Conservation (phyloP, 2,888 invertebrate genomes). For the Macaria notata region DNA sequence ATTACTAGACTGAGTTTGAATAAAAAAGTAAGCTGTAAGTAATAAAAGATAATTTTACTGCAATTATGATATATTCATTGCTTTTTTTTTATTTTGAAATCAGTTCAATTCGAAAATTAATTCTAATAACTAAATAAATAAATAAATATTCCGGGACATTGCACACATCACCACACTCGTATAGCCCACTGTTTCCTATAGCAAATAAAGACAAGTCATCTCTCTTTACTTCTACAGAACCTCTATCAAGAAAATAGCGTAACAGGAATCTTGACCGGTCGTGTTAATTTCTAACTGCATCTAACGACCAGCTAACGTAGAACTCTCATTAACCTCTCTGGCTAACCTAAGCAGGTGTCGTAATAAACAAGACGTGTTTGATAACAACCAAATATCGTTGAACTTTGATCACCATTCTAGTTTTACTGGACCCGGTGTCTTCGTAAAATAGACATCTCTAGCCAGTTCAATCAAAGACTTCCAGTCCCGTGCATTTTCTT, state of each 20-base stretch:
- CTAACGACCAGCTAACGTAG: slow-evolving; percentile 7
- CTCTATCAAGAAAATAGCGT: slow-evolving; percentile 4
- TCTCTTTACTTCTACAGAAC: too few relatives aligned
- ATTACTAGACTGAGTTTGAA: too few relatives aligned
- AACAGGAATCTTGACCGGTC: slow-evolving; percentile 13
- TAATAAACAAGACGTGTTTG: slow-evolving; percentile 3
- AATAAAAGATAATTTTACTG: too few relatives aligned
- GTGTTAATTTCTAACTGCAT: slow-evolving; percentile 20
- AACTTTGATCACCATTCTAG: slow-evolving; percentile 1
- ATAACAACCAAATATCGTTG: slow-evolving; percentile 2
- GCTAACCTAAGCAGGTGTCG: neutral
- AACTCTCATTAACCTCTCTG: slow-evolving; percentile 2
- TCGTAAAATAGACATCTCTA: slow-evolving; percentile 1
- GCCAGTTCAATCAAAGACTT: slow-evolving; percentile 7
- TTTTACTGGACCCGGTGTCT: neutral
- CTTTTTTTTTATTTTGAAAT: too few relatives aligned
- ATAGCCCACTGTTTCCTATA: too few relatives aligned
- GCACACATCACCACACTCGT: too few relatives aligned
- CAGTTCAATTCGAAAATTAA: too few relatives aligned
- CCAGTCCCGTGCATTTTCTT: neutral
- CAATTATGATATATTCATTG: too few relatives aligned
- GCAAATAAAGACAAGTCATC: too few relatives aligned
- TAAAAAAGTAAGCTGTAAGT: too few relatives aligned
- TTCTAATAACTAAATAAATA: too few relatives aligned
- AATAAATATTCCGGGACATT: too few relatives aligned